Conservation (phyloP, 2,888 invertebrate genomes). For the Nomada lathburiana region DNA sequence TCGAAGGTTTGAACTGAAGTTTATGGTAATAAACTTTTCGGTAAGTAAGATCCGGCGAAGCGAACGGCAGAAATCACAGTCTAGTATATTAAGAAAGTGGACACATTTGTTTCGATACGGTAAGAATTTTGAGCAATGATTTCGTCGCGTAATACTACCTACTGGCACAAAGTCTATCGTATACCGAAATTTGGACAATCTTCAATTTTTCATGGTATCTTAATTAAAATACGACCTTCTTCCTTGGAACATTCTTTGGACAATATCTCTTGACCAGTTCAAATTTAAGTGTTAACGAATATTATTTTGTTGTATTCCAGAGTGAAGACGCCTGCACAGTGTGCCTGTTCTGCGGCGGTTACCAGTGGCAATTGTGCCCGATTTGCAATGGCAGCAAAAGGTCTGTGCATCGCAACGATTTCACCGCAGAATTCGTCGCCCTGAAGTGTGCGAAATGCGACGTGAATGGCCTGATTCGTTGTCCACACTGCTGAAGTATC, state of each 20-base stretch:
- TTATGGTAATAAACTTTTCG: not conserved
- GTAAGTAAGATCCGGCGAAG: not conserved
- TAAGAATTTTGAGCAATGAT: not conserved
- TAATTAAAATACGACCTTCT: no score
- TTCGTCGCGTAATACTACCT: no score
- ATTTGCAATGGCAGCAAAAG: conserved; percentile 98
- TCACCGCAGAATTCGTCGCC: conserved; percentile 96
- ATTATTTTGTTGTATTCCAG: conserved; percentile 55
- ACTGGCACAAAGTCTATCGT: no score
- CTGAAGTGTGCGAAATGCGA: conserved; percentile 98
- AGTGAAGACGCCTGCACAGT: conserved; percentile 69
- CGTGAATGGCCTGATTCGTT: conserved; percentile 96
- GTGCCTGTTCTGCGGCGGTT: conserved; percentile 96
- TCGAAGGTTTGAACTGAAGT: not conserved
- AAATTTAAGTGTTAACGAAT: not conserved
- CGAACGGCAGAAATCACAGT: not conserved
- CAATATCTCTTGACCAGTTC: not conserved
- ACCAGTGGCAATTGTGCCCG: conserved; percentile 94
- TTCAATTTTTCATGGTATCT: no score
- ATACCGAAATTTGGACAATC: no score
- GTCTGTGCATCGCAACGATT: conserved; percentile 96
- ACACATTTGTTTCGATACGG: no score
- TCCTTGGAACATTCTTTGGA: no score
- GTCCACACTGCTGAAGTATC: conserved; percentile 90
- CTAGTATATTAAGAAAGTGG: not conserved